phyloP scores from a whole-genome alignment of 2,797 vertebrate species.

The Parotocinclus haroldoi region DNA sequence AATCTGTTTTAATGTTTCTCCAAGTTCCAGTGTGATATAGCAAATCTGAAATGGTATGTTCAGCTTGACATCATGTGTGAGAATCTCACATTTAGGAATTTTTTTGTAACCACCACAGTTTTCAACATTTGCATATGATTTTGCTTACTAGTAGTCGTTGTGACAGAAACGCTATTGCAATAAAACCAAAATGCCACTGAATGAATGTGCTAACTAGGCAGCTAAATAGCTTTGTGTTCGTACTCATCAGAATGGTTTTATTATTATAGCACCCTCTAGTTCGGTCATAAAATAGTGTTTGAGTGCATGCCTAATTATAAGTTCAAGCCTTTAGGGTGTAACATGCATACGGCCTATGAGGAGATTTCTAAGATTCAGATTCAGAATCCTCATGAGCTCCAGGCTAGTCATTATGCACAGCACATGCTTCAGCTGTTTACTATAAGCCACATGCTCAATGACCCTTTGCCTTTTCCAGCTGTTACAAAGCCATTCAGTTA shows the following conservation, averaged over 20 bases:
- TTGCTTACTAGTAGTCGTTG: no score
- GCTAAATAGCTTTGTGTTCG: conserved; percentile 3
- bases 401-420: conserved; percentile 25
- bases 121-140: no score
- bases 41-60: no score
- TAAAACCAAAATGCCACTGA: no score
- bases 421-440: conserved; percentile 28
- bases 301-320: conserved; percentile 26
- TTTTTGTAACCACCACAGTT: no score
- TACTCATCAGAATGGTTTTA: background rate
- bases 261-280: background rate
- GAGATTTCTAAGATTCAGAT: background rate
- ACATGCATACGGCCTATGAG: background rate
- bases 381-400: background rate
- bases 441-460: conserved; percentile 29
- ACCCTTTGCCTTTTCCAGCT: conserved; percentile 26
- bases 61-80: no score
- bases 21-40: no score
- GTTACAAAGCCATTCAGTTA: conserved; percentile 16
- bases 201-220: background rate
- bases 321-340: conserved; percentile 1
- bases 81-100: no score
- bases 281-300: conserved; percentile 7
- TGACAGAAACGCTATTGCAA: no score
- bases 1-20: no score